Base-by-base conservation (phyloP, 2,797 vertebrate genomes). In the Sebastolobus alascanus region DNA sequence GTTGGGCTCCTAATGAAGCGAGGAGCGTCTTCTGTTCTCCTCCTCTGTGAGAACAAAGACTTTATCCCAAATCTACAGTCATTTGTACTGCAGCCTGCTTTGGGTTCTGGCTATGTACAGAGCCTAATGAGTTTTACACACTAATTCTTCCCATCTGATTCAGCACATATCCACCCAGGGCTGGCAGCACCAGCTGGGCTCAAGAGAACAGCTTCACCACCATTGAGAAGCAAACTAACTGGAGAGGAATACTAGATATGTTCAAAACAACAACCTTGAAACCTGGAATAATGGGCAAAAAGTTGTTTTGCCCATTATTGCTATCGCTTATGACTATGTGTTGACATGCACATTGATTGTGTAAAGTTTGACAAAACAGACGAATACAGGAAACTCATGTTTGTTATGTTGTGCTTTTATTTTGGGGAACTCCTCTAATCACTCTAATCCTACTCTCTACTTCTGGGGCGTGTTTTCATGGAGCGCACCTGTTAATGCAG, bases 51-150 rank as follows among this genome's bases (percentile, higher is more conserved):
- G 37, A 66, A 52, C 69, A 70, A 83, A 68, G 46, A 40, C 37
- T 35, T 27, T 37, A 14, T 55, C 25, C 64, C 22, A 22, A 66
- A 66, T 6, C 46, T 38, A 25, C 60, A 46, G 18, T 33, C 27
- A 16, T 43, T 74, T n/a, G 27, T 50, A 40, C 31, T 25, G 60
- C 27, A 65, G 54, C 55, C 37, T 75, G 75, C 29, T 66, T n/a
- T 55, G 52, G 40, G 77, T 63, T 66, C 50, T 75, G 66, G 55
- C 40, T 80, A 12, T 77, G 58, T 60, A 38, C 72, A 31, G 29
- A 65, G 25, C 25, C 29, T 82, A 82, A 82, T 87, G 78, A 80
- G 76, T 77, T 90, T 85, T 75, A 31, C 63, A 63, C 64, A 60
- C 54, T 73, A 72, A 80, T 82, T 82, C 73, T 38, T 65, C 67